Base-by-base conservation (phyloP, 2,888 invertebrate genomes). In the Lasioglossum pauxillum region DNA sequence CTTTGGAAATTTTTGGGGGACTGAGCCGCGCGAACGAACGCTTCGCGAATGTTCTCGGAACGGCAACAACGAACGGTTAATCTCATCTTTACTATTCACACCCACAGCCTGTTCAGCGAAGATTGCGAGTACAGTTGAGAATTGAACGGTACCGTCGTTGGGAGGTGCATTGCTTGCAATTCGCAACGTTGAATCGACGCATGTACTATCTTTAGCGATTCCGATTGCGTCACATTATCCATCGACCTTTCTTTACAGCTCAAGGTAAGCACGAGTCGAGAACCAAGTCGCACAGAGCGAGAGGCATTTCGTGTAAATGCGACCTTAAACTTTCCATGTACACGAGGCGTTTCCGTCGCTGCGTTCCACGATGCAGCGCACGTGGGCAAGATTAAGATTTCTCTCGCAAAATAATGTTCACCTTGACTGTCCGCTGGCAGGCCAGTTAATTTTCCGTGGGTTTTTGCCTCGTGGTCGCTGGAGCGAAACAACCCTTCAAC, bases 281-380 rank as follows among this genome's bases (percentile, higher is more conserved):
- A 88, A 88, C 69, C 76, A 76, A 87, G 73, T 80, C 78, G 67
- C 72, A 49, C 74, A 78, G 78, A 83, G 80, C 69, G 89, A 90
- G 84, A 88, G 85, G 88, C 76, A 78, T 90, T 90, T 90, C 86
- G 86, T 90, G 86, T 86, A 84, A 89, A 89, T 78, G 79, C 80
- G 88, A 90, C 89, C 90, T 90, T 90, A 90, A 90, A 90, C 90
- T 91, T 89, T 91, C 82, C 84, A 53, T 75, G 83, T 75, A 85
- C 85, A 67, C 71, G 57, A 87, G 84, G 85, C 85, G 82, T 89
- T 86, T 85, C 78, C 75, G 75, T 64, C 74, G 41, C 85, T 14
- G 77, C 60, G 78, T 53, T 86, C 76, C 71, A 23, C 72, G 83
- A 78, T 80, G 78, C 38, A 81, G 72, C 60, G 80, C 89, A 89